Base-by-base conservation (phyloP, 2,113 vertebrate genomes). In the Bos indicus region DNA sequence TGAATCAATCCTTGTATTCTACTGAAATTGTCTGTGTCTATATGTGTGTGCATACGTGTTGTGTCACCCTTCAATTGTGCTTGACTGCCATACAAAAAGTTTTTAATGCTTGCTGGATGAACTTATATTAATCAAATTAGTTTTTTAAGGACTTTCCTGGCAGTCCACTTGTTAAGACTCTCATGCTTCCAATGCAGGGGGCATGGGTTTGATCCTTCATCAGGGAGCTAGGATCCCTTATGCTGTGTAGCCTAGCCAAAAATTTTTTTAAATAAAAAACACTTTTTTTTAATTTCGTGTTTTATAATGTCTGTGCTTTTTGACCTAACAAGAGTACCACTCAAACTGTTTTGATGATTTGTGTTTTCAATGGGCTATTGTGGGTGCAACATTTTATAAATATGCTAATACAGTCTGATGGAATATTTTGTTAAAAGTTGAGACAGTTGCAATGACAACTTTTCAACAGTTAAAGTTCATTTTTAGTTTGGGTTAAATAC, bases 401-500 rank as follows among this genome's bases (percentile, higher is more conserved):
- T 40, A 84, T 28, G 33, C 33, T 62, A 80, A 80, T 46, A 14
- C 15, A 51, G 77, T 48, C 74, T 83, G 57, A 74, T 43, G 17
- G 7, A 93, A 56, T 74, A 28, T 62, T 60, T 92, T 67, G 43
- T 67, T 51, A 95, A 88, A 97, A 93, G 90, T 86, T 60, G 30
- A 95, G 54, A 83, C n/a, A 59, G 28, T 74, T 64, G 46, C 13
- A 51, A 57, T 85, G 36, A 78, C 25, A 62, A 19, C 84, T 88
- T 88, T 93, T n/a, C 48, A 91, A 12, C 16, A 86, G 8, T 59
- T 51, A 78, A n/a, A 67, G 85, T n/a, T 82, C 82, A 71, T 48
- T 86, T 96, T 96, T 54, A 52, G n/a, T 43, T 59, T 91, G 78
- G 17, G 43, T n/a, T 93, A n/a, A 59, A 86, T 96, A 92, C 62